phyloP scores from a whole-genome alignment of 2,888 invertebrate genomes.

The Micoletzkya japonica region DNA sequence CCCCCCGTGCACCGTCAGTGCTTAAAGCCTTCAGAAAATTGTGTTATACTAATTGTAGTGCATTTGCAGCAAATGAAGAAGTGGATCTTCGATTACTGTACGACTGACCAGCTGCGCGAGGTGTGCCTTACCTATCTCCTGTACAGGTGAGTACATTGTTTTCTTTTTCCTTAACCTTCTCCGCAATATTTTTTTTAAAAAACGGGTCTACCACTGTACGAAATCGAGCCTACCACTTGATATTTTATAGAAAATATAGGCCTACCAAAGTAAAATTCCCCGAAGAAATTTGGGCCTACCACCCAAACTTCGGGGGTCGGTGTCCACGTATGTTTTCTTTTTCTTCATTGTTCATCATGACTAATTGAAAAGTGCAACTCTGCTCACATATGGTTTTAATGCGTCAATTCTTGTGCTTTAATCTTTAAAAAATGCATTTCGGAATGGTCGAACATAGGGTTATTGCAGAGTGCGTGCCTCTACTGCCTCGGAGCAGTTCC shows the following conservation, averaged over 20 bases:
- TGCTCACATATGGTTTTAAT: neutral
- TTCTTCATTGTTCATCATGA: neutral
- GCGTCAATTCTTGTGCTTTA: neutral
- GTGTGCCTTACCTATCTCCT: conserved; percentile 67
- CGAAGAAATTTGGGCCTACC: too few species aligned
- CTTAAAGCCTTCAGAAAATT: neutral
- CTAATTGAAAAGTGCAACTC: neutral
- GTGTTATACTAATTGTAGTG: neutral
- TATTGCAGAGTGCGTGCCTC: conserved; percentile 73
- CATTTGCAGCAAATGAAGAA: conserved; percentile 80
- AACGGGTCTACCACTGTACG: too few species aligned
- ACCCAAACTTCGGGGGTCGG: too few species aligned
- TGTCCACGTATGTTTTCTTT: too few species aligned
- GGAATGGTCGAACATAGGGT: too few species aligned
- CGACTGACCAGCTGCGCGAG: conserved; percentile 79
- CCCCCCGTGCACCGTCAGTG: neutral
- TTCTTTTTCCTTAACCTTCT: too few species aligned
- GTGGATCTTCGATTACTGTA: conserved; percentile 92
- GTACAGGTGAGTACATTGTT: conserved; percentile 39
- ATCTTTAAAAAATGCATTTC: conserved; percentile 24
- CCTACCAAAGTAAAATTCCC: too few species aligned
- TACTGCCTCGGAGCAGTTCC: conserved; percentile 80
- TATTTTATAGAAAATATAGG: too few species aligned
- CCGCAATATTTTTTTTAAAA: too few species aligned
- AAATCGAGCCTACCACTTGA: too few species aligned